Evolutionary conservation across 2,888 invertebrate genomes (phyloP).

Genomic region (Candidula unifasciata): DNA sequence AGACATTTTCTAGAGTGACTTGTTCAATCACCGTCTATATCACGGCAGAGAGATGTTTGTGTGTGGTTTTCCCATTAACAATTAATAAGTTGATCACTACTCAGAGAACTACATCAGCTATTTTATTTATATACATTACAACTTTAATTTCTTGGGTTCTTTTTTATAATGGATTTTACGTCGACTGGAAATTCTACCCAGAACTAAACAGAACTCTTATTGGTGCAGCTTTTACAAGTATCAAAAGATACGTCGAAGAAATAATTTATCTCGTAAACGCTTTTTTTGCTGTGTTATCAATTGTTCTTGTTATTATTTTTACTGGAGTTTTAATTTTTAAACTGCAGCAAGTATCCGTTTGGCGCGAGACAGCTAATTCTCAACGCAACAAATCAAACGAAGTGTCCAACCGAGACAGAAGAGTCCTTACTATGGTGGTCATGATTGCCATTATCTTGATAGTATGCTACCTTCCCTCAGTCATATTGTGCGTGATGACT

Average conservation of each 20-base stretch:
- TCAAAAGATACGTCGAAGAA: not conserved
- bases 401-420: not conserved
- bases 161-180: not conserved
- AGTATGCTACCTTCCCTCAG: not conserved
- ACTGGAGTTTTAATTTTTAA: not conserved
- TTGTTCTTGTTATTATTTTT: not conserved
- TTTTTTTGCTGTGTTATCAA: not conserved
- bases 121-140: not conserved
- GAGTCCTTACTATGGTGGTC: not conserved
- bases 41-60: not conserved
- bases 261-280: not conserved
- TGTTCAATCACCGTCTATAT: constrained; percentile 1
- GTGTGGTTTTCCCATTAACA: not conserved
- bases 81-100: not conserved
- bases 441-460: constrained; percentile 10
- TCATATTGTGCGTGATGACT: not conserved
- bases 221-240: not conserved
- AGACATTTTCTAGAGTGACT: not conserved
- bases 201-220: not conserved
- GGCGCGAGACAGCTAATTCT: constrained; percentile 3
- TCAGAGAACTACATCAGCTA: not conserved
- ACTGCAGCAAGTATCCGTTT: not conserved
- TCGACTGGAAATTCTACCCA: not conserved
- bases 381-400: not conserved
- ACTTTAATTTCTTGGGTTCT: not conserved